Evolutionary conservation across 2,797 vertebrate genomes (phyloP).

Genomic region (Astyanax mexicanus): DNA sequence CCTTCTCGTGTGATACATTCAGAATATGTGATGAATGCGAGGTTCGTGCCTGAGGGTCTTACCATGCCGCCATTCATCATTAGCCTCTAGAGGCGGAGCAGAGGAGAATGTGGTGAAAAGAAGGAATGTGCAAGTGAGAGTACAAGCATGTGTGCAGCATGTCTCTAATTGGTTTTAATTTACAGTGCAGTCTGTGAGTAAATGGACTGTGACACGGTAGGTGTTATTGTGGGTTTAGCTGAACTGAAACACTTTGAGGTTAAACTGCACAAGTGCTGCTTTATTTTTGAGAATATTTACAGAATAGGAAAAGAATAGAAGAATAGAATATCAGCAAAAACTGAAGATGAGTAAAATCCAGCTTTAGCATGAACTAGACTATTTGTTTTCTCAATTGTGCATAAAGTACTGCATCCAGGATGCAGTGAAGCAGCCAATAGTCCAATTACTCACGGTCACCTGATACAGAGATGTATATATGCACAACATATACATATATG

Average conservation of each 20-base stretch:
- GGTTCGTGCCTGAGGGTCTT: constrained; percentile 7
- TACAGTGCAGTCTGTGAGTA: not conserved
- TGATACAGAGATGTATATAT: not conserved
- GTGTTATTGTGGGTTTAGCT: not conserved
- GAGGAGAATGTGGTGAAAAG: constrained; percentile 3
- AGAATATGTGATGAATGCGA: constrained; percentile 32
- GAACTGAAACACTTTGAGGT: not conserved
- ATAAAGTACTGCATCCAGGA: not conserved
- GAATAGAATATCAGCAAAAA: too few species aligned
- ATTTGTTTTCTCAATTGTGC: not conserved
- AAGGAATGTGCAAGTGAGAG: not conserved
- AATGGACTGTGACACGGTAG: not conserved
- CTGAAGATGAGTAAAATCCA: not conserved
- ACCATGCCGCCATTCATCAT: constrained; percentile 25
- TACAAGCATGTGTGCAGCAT: too few species aligned
- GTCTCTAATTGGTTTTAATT: not conserved
- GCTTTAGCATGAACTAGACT: not conserved
- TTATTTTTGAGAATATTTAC: not conserved
- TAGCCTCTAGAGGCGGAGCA: not conserved
- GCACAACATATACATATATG: too few species aligned
- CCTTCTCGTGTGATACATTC: not conserved
- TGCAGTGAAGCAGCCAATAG: not conserved
- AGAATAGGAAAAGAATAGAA: not conserved
- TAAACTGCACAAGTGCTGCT: not conserved
- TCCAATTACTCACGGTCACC: not conserved